These are phyloP conservation scores for Mormyrus proboscirostris DNA, from an alignment of 2,797 vertebrate genomes.

Conservation along the genomic window DNA sequence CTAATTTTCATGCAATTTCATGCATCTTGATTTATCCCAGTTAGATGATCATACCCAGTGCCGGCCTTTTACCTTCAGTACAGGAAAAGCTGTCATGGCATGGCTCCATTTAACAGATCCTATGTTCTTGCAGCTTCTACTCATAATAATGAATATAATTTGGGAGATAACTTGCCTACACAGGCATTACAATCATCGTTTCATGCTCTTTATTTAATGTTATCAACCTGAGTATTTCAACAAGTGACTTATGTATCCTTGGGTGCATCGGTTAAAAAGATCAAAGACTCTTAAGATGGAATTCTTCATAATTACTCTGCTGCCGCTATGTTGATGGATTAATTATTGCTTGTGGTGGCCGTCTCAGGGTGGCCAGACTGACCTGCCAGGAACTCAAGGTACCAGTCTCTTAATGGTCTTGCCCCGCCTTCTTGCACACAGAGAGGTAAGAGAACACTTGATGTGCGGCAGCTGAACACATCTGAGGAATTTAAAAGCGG, in stretches of 20 bases:
- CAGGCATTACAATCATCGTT: background rate
- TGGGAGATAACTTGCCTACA: background rate
- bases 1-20: background rate
- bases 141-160: background rate
- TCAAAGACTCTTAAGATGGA: background rate
- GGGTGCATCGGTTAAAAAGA: background rate
- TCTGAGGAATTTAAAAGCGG: background rate
- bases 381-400: background rate
- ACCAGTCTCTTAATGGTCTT: background rate
- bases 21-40: background rate
- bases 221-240: background rate
- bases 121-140: background rate
- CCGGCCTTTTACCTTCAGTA: background rate
- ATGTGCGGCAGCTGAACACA: background rate
- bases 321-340: constrained; percentile 22
- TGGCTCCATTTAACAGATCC: background rate
- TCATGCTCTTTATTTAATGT: background rate
- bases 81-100: background rate
- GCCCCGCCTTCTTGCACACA: background rate
- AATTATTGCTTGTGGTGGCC: constrained; percentile 28
- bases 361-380: constrained; percentile 12
- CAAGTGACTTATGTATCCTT: background rate
- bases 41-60: background rate
- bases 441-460: background rate
- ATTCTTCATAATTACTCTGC: background rate